Evolutionary conservation across 2,113 vertebrate genomes (phyloP), one percentile per base, ranked within the genome.

Genomic region (Chauna torquata): DNA sequence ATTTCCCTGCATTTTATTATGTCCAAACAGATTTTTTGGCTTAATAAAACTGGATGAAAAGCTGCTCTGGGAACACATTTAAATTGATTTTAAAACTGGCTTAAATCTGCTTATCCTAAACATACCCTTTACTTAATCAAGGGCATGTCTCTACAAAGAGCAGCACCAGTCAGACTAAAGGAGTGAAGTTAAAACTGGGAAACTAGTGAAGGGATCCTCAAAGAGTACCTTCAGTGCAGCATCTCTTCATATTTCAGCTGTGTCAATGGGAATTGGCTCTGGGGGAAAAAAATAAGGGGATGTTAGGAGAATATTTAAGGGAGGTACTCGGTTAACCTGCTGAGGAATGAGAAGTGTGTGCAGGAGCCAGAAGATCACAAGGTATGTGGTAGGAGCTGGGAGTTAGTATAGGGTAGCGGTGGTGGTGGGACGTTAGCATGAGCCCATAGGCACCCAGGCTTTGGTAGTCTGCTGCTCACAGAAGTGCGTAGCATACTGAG

Each of bases 31-130:
- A 38, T 80, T 59, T 30, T 58, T 62, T 65, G 23, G 52, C 84
- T 85, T 91, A 91, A 91, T 93, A 85, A 89, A 89, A 55, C 74
- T 47, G 45, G 34, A 64, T 84, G 47, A 82, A 92, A 90, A 95
- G 52, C 71, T 86, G 61, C 52, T 79, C 66, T 81, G 74, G 90
- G 76, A 84, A 57, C 38, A 65, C 58, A 59, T 54, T 82, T 64
- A 55, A 84, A 45, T 40, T 45, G 34, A 58, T 91, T 92, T 92
- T 44, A 81, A 92, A 86, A 75, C 81, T 92, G 77, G 38, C 59
- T 91, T 81, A 44, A 75, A 89, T 82, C 84, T 84, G 3, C 84
- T 92, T 92, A 72, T 86, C 86, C 57, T 79, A 76, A 95, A 82
- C 34, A 27, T 71, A 64, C 20, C 30, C 47, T 88, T 71, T 82